Evolutionary conservation across 2,113 vertebrate genomes (phyloP).

Genomic region (Oxyruncus cristatus): DNA sequence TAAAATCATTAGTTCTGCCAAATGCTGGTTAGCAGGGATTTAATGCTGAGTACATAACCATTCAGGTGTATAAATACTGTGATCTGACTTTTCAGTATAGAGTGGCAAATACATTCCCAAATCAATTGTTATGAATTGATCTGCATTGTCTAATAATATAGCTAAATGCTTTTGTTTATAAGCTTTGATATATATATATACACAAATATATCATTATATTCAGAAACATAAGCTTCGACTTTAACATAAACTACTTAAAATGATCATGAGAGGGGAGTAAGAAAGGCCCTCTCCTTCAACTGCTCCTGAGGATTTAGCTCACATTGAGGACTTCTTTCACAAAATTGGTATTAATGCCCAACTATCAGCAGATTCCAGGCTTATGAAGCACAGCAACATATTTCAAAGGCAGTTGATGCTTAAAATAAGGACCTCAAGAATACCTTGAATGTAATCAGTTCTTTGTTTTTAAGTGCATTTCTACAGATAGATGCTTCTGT

Average conservation of each 20-base stretch:
- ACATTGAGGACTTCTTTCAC: neutral
- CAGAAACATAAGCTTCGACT: neutral
- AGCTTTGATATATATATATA: neutral
- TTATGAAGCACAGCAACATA: neutral
- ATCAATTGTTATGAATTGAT: neutral
- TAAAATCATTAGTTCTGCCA: neutral
- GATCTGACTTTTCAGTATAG: neutral
- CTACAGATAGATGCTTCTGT: neutral
- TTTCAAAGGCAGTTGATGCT: neutral
- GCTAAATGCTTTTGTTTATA: neutral
- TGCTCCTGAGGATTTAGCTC: neutral
- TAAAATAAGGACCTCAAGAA: neutral
- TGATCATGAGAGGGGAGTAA: neutral
- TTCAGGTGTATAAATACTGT: neutral
- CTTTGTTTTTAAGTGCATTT: neutral
- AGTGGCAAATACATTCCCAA: neutral
- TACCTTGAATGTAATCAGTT: neutral
- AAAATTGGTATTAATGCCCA: neutral
- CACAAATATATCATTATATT: too few species aligned
- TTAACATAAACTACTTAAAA: neutral
- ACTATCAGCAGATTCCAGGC: neutral
- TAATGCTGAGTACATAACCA: fast-evolving
- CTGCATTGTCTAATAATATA: neutral
- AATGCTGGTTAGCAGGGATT: neutral
- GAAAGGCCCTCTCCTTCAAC: neutral